Evolutionary conservation across 2,888 invertebrate species (phyloP), one percentile per base, ranked within the genome.

Genomic region (Drosophila niveifrons): DNA sequence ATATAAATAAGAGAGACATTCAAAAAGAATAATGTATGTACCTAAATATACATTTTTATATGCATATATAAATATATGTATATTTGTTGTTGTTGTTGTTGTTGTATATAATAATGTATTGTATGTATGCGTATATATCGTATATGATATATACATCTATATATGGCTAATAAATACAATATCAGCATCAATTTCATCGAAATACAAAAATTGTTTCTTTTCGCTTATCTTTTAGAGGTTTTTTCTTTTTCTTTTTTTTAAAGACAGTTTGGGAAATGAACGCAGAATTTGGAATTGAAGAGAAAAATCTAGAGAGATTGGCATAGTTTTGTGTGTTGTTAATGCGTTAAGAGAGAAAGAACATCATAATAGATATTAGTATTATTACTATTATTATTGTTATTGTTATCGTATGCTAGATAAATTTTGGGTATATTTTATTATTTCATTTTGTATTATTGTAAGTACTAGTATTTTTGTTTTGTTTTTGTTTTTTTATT

Each of bases 131-230:
- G 39, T 48, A 53, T 67, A 51, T 61, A 41, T 41, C 48, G 36
- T 65, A 36, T 64, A 50, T 43, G 39, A 44, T 71, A 72, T 62
- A 55, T 48, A 48, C 29, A 44, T 75, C 72, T 85, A 82, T 75
- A 75, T 85, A 82, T 83, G 85, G 85, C 81, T 82, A 84, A 75
- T 73, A 80, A 79, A 80, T 80, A 82, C 75, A 82, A 63, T 69
- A 71, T 66, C 66, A 72, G 58, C 65, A 44, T 55, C 48, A 34
- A 28, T 17, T 57, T 63, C 71, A 62, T 47, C 53, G 36, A 52
- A 61, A 53, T 55, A 63, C 55, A 55, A 55, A 55, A 55, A 56
- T 39, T 28, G 13, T 36, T 43, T 57, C 9, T 18, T 18, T 18
- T 18, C 4, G 18, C 18, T 47, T 28, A 15, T 18, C 66, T 55